A percentile compares a stretch with the other conserved stretches of the same genome.
Conservation (phyloP, 2,888 invertebrate genomes). For the Xanthorhoe spadicearia region DNA sequence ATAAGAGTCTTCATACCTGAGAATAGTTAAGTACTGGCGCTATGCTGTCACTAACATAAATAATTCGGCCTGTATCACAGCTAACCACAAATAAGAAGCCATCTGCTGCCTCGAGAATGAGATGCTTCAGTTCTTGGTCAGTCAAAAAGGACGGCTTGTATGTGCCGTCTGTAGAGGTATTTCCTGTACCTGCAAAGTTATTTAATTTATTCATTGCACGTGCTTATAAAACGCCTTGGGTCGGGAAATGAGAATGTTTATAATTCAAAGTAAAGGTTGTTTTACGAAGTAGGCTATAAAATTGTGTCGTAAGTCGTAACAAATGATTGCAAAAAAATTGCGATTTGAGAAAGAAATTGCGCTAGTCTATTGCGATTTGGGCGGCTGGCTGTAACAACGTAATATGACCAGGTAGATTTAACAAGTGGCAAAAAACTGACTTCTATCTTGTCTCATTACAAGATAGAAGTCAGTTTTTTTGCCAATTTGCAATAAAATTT, state of each 20-base stretch:
- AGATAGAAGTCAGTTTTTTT: too few species aligned
- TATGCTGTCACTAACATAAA: slow-evolving; percentile 99
- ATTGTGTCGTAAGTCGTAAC: slow-evolving; percentile 5
- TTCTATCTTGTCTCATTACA: too few species aligned
- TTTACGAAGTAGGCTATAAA: slow-evolving; percentile 17
- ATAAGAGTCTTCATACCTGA: slow-evolving; percentile 83
- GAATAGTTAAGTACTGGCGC: slow-evolving; percentile 98
- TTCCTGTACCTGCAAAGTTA: slow-evolving; percentile 91
- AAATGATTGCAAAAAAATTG: slow-evolving; percentile 11
- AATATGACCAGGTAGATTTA: too few species aligned
- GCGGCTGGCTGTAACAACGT: not conserved
- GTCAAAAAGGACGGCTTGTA: slow-evolving; percentile 99
- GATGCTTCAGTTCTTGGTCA: slow-evolving; percentile 99
- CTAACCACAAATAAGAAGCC: slow-evolving; percentile 98
- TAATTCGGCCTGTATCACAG: slow-evolving; percentile 98
- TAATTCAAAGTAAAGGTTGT: not conserved
- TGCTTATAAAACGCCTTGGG: slow-evolving; percentile 6
- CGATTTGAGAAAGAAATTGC: too few species aligned
- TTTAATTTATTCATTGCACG: slow-evolving; percentile 16
- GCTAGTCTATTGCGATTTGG: not conserved
- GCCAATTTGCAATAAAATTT: too few species aligned
- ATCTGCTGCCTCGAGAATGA: slow-evolving; percentile 99
- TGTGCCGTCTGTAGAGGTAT: slow-evolving; percentile 97
- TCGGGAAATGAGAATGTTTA: slow-evolving; percentile 1
- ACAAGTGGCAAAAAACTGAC: too few species aligned